Evolutionary conservation across 2,888 invertebrate species (phyloP).

Genomic region (Catotricha subobsoleta): DNA sequence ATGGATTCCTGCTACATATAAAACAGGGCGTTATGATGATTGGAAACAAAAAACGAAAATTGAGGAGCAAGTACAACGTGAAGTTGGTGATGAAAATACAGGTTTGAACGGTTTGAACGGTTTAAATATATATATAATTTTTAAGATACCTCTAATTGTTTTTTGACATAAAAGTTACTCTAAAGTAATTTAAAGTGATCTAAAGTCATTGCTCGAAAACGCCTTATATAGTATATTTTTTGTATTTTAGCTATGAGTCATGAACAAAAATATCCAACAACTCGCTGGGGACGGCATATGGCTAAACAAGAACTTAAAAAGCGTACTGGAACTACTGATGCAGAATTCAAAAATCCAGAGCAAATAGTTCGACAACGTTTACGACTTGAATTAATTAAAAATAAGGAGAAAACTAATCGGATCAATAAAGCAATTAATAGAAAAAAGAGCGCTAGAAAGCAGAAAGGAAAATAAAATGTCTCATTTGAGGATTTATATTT

Average conservation of each 20-base stretch:
- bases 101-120: constrained; percentile 21
- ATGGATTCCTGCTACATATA: constrained; percentile 87
- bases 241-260: background rate
- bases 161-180: no score
- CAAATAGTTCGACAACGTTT: constrained; percentile 59
- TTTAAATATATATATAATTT: constrained; percentile 5
- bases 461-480: constrained; percentile 9
- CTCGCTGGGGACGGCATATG: constrained; percentile 65
- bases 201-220: constrained; percentile 14
- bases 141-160: background rate
- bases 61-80: constrained; percentile 24
- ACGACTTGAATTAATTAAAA: constrained; percentile 36
- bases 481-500: no score
- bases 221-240: background rate
- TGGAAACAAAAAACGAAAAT: constrained; percentile 60
- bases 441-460: constrained; percentile 25
- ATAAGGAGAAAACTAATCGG: constrained; percentile 35
- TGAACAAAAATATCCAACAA: constrained; percentile 29
- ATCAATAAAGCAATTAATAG: constrained; percentile 28
- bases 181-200: constrained; percentile 9
- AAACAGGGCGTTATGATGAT: constrained; percentile 70
- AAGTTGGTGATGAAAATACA: constrained; percentile 21
- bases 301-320: constrained; percentile 47
- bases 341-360: constrained; percentile 47
- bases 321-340: constrained; percentile 26